A percentile compares a stretch with the other conserved stretches of the same genome.
These are phyloP conservation scores for Orcinus orca DNA, from an alignment of 2,113 vertebrate species.

Conservation along the genomic window DNA sequence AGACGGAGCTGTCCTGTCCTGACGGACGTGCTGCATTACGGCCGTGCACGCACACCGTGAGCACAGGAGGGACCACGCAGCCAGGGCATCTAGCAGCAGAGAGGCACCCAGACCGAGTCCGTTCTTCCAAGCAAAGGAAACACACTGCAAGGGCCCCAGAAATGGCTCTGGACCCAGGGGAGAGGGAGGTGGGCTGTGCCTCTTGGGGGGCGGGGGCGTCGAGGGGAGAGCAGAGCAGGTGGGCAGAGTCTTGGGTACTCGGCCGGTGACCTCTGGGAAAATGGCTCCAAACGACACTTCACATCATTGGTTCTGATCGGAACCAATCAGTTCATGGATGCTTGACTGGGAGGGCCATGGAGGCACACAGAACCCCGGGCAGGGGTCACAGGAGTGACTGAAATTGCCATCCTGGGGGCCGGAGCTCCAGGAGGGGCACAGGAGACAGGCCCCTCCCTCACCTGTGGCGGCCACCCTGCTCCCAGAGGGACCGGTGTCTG, in stretches of 20 bases:
- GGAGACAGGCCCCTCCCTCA: background rate
- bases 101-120: background rate
- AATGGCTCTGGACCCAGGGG: too few relatives aligned
- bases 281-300: background rate
- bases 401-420: background rate
- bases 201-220: too few relatives aligned
- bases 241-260: too few relatives aligned
- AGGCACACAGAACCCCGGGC: background rate
- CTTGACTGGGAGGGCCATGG: too few relatives aligned
- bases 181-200: too few relatives aligned
- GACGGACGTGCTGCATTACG: too few relatives aligned
- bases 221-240: too few relatives aligned
- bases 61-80: background rate
- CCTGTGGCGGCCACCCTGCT: background rate
- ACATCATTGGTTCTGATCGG: background rate
- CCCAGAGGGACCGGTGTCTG: background rate
- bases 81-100: background rate
- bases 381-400: background rate
- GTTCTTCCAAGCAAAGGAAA: background rate
- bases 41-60: accelerated
- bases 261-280: too few relatives aligned
- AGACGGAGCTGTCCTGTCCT: background rate
- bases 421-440: background rate
- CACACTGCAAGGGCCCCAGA: background rate
- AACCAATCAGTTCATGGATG: too few relatives aligned